phyloP scores from a whole-genome alignment of 1,140 invertebrate genomes.

The Drosophila sucinea region DNA sequence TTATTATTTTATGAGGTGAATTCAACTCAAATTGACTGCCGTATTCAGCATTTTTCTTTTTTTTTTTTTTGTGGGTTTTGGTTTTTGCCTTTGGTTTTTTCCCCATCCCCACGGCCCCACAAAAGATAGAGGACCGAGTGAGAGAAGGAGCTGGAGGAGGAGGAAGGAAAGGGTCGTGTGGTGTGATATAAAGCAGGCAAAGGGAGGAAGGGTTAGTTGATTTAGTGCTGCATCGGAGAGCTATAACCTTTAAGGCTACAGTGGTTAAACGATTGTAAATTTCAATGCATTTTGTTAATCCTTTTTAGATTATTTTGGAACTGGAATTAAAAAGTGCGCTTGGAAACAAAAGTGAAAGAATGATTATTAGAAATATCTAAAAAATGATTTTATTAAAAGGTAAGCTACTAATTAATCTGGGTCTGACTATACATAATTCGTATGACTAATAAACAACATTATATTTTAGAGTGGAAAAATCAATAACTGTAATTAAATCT shows the following conservation, averaged over 20 bases:
- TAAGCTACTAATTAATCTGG: too few relatives aligned
- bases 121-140: background rate
- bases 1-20: constrained; percentile 46
- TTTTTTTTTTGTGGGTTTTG: background rate
- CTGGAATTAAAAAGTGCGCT: too few relatives aligned
- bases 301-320: background rate
- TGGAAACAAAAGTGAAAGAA: too few relatives aligned
- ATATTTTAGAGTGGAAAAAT: too few relatives aligned
- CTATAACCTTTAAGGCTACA: background rate
- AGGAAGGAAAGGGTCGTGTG: background rate
- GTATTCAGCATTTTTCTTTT: background rate
- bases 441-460: too few relatives aligned
- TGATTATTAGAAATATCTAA: too few relatives aligned
- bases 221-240: background rate
- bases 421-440: too few relatives aligned
- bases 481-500: too few relatives aligned
- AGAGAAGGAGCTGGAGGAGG: background rate
- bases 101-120: too few relatives aligned
- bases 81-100: background rate
- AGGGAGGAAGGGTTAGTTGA: background rate
- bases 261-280: background rate
- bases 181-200: background rate
- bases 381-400: too few relatives aligned
- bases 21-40: constrained; percentile 28
- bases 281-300: background rate